Evolutionary conservation across 2,888 invertebrate species (phyloP).

Genomic region (Blastobasis lacticolella): DNA sequence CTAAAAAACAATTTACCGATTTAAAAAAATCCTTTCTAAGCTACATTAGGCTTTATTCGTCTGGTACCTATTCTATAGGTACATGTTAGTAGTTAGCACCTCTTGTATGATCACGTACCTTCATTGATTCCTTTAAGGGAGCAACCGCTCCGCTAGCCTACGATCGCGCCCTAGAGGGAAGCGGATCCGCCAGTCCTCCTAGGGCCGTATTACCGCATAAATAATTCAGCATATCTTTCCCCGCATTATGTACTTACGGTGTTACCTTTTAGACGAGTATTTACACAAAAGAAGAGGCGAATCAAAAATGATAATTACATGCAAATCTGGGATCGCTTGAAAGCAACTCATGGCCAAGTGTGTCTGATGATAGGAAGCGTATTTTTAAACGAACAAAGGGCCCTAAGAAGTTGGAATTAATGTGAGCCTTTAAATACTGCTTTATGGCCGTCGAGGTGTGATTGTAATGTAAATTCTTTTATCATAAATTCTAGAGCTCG

Average conservation of each 20-base stretch:
- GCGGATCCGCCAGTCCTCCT: constrained; percentile 7
- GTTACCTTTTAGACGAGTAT: constrained; percentile 66
- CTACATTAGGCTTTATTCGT: too few relatives aligned
- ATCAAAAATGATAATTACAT: constrained; percentile 75
- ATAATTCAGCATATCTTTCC: constrained; percentile 71
- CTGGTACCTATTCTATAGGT: too few relatives aligned
- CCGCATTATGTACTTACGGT: constrained; percentile 70
- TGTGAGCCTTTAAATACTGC: constrained; percentile 4
- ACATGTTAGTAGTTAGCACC: too few relatives aligned
- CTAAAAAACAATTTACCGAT: too few relatives aligned
- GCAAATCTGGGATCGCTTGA: constrained; percentile 66
- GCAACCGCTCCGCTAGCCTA: too few relatives aligned
- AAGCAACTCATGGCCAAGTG: constrained; percentile 30
- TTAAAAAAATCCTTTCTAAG: too few relatives aligned
- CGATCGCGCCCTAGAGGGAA: background rate
- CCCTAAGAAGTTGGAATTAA: constrained; percentile 4
- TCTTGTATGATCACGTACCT: too few relatives aligned
- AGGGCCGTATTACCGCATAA: constrained; percentile 62
- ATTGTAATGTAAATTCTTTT: too few relatives aligned
- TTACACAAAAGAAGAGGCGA: constrained; percentile 72
- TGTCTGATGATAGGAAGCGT: constrained; percentile 34
- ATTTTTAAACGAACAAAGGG: constrained; percentile 11
- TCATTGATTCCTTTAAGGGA: too few relatives aligned
- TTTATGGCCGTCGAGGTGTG: too few relatives aligned
- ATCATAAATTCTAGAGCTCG: too few relatives aligned